Evolutionary conservation across 2,113 vertebrate genomes (phyloP).

Genomic region (Eclectus roratus): DNA sequence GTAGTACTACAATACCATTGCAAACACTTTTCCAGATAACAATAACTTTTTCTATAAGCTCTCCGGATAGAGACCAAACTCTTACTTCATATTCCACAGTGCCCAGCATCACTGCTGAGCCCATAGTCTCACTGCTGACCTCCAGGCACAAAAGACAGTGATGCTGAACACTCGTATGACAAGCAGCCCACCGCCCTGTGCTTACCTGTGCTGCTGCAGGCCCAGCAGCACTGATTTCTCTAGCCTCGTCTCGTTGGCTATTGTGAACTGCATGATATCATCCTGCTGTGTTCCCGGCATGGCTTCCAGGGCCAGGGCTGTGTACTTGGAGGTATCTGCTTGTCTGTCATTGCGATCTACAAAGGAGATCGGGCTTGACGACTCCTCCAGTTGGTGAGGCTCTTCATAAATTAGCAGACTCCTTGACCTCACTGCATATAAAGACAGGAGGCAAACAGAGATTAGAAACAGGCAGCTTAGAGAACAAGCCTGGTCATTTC

Average conservation of each 20-base stretch:
- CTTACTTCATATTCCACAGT: background rate
- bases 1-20: background rate
- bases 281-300: constrained; percentile 45
- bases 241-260: constrained; percentile 81
- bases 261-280: constrained; percentile 75
- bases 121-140: background rate
- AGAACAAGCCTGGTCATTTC: background rate
- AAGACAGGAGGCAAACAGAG: background rate
- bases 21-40: background rate
- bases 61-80: background rate
- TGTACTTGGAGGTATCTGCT: constrained; percentile 77
- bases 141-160: background rate
- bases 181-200: background rate
- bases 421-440: constrained; percentile 87
- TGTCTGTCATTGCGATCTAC: constrained; percentile 81
- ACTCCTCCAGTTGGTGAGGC: constrained; percentile 78
- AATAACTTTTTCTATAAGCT: background rate
- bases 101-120: background rate
- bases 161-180: accelerated
- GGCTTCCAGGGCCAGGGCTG: constrained; percentile 70
- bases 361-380: constrained; percentile 74
- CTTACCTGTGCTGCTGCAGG: constrained; percentile 81
- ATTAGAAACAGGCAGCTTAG: background rate
- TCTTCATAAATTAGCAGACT: constrained; percentile 90
- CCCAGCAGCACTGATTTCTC: constrained; percentile 84